A percentile compares a stretch with the other conserved stretches of the same genome.
Evolutionary conservation across 2,113 vertebrate species (phyloP).

Genomic region (Seriola quinqueradiata): DNA sequence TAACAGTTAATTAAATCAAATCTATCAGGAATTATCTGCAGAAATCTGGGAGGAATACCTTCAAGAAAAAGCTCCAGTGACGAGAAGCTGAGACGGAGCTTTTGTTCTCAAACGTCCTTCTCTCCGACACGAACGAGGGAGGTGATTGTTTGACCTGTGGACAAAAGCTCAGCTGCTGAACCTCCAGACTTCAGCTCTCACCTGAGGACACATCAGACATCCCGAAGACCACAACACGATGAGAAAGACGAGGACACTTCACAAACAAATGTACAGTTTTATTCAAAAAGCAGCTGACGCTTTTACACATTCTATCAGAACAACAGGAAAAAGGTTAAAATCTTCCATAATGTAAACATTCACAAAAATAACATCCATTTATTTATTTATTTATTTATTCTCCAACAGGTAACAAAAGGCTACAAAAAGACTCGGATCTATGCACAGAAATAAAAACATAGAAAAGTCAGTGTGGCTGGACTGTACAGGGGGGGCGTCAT

Average conservation of each 20-base stretch:
- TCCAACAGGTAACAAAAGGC: constrained; percentile 77
- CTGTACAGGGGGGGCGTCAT: constrained; percentile 39
- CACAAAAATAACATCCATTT: constrained; percentile 84
- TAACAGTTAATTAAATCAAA: constrained; percentile 84
- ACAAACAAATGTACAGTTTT: constrained; percentile 66
- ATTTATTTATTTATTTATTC: constrained; percentile 73
- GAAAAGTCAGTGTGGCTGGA: constrained; percentile 57
- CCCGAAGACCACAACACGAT: too few relatives aligned
- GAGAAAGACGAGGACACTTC: background rate
- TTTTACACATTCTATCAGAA: constrained; percentile 71
- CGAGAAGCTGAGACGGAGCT: constrained; percentile 10
- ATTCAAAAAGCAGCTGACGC: constrained; percentile 78
- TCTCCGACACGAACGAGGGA: background rate
- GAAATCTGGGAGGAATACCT: constrained; percentile 56
- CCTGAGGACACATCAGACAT: background rate
- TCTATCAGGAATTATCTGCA: constrained; percentile 78
- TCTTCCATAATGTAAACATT: constrained; percentile 80
- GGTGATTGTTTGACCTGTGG: background rate
- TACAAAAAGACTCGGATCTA: constrained; percentile 72
- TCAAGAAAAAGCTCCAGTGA: constrained; percentile 5
- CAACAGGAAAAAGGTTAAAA: constrained; percentile 65
- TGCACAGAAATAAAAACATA: constrained; percentile 73
- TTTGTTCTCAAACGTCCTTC: constrained; percentile 35
- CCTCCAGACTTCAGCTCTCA: background rate
- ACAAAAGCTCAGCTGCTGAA: background rate